Evolutionary conservation across 2,113 vertebrate genomes (phyloP), one percentile per base, ranked within the genome.

Genomic region (Archilochus colubris): DNA sequence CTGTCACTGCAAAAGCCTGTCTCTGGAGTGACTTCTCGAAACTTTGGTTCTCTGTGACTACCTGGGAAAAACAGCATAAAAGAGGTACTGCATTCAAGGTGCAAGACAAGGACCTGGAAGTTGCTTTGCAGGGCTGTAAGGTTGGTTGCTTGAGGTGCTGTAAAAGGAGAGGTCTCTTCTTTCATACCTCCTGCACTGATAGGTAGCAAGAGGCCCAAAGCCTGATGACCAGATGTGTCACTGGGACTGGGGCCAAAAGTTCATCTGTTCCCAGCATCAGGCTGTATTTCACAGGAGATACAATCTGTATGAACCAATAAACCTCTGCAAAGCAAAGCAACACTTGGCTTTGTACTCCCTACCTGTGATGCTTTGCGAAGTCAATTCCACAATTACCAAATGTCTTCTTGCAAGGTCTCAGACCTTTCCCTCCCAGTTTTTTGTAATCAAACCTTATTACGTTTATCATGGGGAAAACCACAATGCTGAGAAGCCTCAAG

Each of bases 231-330:
- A 9, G 62, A 55, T 92, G 85, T 54, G 81, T 86, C 76, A 92
- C 55, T 61, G 93, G 74, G 86, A 93, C 59, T 8, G 14, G 89
- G 88, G 86, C 78, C 78, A 63, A 92, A 7, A 70, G 79, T 82
- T 95, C 89, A 81, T 25, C 90, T 63, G 38, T 31, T 92, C 73
- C 54, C 59, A 74, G 78, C 83, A 66, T 17, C 91, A 83, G 80
- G 88, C 27, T 84, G 76, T 55, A 20, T 69, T 88, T 93, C 93
- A 88, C 93, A 81, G 50, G 44, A 93, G 84, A 96, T 91, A 95
- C 36, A 38, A 93, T 88, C 93, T 69, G 57, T 51, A 70, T 18
- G 55, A 93, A 84, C 76, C 87, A 82, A 91, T 58, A 96, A 95
- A 88, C 19, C 89, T 86, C 64, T 85, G 88, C 40, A 61, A 63